A percentile compares a stretch with the other conserved stretches of the same genome.
These are phyloP conservation scores for Aphidius ervi DNA, from an alignment of 1,140 invertebrate species.

Conservation along the genomic window DNA sequence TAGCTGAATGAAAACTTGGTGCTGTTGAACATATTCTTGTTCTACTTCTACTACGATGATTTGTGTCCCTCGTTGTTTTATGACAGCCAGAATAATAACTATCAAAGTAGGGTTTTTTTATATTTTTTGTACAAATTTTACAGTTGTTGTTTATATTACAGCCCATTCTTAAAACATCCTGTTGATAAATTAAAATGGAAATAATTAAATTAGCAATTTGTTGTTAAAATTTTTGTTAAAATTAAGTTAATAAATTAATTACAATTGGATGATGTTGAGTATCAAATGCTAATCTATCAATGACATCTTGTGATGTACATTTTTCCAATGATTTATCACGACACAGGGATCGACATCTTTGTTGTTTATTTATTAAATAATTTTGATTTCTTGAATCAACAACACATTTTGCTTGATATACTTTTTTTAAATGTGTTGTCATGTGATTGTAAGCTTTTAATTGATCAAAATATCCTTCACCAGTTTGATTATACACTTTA, in stretches of 20 bases:
- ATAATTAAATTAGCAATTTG: no score
- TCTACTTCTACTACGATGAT: not conserved
- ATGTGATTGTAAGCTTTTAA: constrained; percentile 45
- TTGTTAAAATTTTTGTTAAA: no score
- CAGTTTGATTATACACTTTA: constrained; percentile 43
- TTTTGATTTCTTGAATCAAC: constrained; percentile 42
- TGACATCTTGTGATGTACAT: constrained; percentile 34
- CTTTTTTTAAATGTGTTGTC: constrained; percentile 40
- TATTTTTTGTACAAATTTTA: not conserved
- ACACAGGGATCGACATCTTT: constrained; percentile 25
- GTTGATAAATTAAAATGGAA: no score
- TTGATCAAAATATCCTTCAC: constrained; percentile 44
- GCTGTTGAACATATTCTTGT: not conserved
- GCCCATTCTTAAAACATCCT: constrained; percentile 13
- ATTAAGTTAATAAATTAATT: no score
- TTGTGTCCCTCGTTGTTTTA: not conserved
- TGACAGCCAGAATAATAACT: not conserved
- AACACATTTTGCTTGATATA: constrained; percentile 43
- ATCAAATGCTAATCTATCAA: constrained; percentile 45
- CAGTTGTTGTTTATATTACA: not conserved
- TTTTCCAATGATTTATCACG: constrained; percentile 21
- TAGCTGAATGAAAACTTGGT: constrained; percentile 10
- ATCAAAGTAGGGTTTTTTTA: not conserved
- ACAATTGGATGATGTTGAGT: constrained; percentile 44
- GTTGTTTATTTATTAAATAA: constrained; percentile 31